Base-by-base conservation (phyloP, 2,888 invertebrate species). In the Diarsia brunnea region DNA sequence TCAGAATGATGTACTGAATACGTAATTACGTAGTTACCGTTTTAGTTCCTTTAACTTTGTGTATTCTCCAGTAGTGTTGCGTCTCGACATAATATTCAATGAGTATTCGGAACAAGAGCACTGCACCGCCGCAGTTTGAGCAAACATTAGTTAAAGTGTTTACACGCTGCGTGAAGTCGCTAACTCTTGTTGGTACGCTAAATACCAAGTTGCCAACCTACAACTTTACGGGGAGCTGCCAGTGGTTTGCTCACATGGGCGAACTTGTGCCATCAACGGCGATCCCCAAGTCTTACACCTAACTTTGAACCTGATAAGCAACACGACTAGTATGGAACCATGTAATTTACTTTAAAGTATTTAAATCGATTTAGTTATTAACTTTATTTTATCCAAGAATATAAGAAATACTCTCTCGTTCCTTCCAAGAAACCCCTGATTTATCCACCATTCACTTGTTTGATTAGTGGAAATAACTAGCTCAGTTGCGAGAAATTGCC, bases 111-210 rank as follows among this genome's bases (percentile, higher is more conserved):
- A 55, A 55, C 68, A 66, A 49, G 64, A 71, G 68, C 58, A 19
- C 64, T 47, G 68, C 58, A 19, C 58, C 53, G 38, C 60, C 24
- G 45, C 49, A 65, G 38, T 55, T 78, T 65, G n/a, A 78, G 61
- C 73, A 78, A 76, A 72, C 67, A 68, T 45, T 68, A 71, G 51
- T 67, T 73, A 43, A 69, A 78, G 60, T 77, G 78, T 69, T 78
- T 67, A 74, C 68, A 58, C 61, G 24, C 31, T 74, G 66, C 73
- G 84, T 75, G 76, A 73, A 73, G 70, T 53, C 66, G 64, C 65
- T 76, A 69, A 72, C 49, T 79, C 70, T 51, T 66, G 75, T 83
- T 79, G 73, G 73, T 63, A 71, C 24, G 60, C 61, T 75, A 75
- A 71, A 82, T 69, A 31, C 65, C 27, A n/a, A 69, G n/a, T n/a